Base-by-base conservation (phyloP, 2,113 vertebrate species). In the Corythoichthys intestinalis region DNA sequence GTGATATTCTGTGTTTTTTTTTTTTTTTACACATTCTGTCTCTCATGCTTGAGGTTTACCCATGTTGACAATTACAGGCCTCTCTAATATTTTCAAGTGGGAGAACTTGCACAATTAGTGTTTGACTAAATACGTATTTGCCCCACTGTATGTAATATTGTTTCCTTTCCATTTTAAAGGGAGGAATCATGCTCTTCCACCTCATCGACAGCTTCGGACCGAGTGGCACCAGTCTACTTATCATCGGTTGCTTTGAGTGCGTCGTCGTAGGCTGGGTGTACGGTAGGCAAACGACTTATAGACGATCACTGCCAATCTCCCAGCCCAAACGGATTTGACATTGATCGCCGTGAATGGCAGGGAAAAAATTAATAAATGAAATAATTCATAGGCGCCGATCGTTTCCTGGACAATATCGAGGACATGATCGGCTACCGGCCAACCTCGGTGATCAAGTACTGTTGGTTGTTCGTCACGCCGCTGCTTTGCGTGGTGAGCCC, bases 381-480 rank as follows among this genome's bases (percentile, higher is more conserved):
- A 6, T 14, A 0, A 57, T 58, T 58, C 0, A 3, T 79, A 93
- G 92, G 92, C 44, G 92, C 83, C 0, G 88, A 93, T 73, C 91
- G 91, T 81, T 94, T 92, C 85, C 85, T 78, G 75, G 86, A 92
- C 82, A 93, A 93, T 88, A 91, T 94, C 4, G 77, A 91, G 73
- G 92, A 93, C 79, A 94, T 94, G 93, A 91, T 93, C 14, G 93
- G 93, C 38, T 92, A 91, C 69, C 37, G 0, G n/a, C 92, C 88
- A 0, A 50, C 75, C 37, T 75, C 84, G 1, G 12, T 86, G 56
- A 70, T 94, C 53, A 94, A 93, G 84, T 93, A 92, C 82, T 93
- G 91, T 82, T 94, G 93, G 93, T 28, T 93, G 78, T 91, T 92
- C 70, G 37, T 93, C 71, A 92, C 90, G 6, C 93, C 93, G 0